Conservation (phyloP, 92 coral and sea anemone species). For the Porites divaricata region DNA sequence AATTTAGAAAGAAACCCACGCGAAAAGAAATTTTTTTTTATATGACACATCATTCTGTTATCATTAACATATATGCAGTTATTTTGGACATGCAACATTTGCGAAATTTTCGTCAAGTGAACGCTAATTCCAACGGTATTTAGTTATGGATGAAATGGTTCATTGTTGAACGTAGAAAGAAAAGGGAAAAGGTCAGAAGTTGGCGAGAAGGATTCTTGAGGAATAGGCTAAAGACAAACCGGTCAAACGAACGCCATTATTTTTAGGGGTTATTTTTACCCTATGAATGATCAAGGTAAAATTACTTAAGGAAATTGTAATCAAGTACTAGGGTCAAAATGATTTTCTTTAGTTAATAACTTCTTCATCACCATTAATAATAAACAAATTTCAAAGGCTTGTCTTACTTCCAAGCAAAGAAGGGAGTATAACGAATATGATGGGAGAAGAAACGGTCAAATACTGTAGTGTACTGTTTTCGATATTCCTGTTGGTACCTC, state of each 20-base stretch:
- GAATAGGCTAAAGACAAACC: not conserved
- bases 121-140: slow-evolving; percentile 2
- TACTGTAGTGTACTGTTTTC: no score
- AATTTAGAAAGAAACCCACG: slow-evolving; percentile 22
- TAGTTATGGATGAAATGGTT: not conserved
- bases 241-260: not conserved
- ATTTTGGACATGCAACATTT: slow-evolving; percentile 15
- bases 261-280: not conserved
- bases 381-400: no score
- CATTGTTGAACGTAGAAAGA: not conserved
- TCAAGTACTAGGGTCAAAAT: no score
- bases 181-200: not conserved
- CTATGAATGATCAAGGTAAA: no score
- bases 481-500: no score
- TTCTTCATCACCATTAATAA: no score
- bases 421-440: no score
- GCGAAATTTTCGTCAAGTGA: slow-evolving; percentile 20
- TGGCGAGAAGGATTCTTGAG: not conserved
- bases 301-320: no score
- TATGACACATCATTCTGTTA: not conserved
- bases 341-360: no score
- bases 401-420: no score
- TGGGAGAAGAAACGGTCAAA: no score
- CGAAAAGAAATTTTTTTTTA: slow-evolving; percentile 1
- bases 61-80: not conserved